Base-by-base conservation (phyloP, 2,888 invertebrate genomes). In the Exocentrus adspersus region DNA sequence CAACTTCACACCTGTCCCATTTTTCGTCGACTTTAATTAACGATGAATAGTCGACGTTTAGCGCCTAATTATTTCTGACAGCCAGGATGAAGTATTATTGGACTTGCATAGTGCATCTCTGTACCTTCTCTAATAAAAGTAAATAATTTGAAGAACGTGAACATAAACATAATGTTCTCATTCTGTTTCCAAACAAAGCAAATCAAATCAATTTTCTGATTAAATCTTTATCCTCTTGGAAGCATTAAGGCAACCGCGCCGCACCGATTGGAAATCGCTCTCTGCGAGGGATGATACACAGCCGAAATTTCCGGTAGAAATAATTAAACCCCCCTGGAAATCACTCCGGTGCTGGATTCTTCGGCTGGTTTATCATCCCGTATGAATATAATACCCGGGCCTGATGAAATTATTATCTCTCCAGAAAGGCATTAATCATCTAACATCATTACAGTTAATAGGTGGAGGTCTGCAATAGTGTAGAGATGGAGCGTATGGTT, bases 401-500 rank as follows among this genome's bases (percentile, higher is more conserved):
- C 20, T 28, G 48, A 48, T 48, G 48, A 28, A 48, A 17, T 16
- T 20, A 14, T 48, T 48, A 48, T 48, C 48, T 48, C 28, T 28
- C 28, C 48, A 48, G 28, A 48, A 48, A 48, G 28, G 20, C 48
- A 48, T 48, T 48, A 48, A 48, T 48, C 48, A 48, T 28, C 48
- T 16, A 48, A 48, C 20, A 48, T 48, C 48, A 28, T 48, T 48
- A 48, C n/a, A 48, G 28, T 48, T 48, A 48, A 28, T 28, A 28
- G 48, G 48, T 28, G 24, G 9, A 24, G 48, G 20, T 24, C 20
- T n/a, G 20, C 28, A 48, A 14, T 17, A 7, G 14, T 14, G 14
- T 28, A 12, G 28, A 45, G 20, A 45, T 45, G n/a, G 45, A 45
- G n/a, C n/a, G n/a, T n/a, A n/a, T n/a, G n/a, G n/a, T n/a, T n/a